A percentile compares a stretch with the other conserved stretches of the same genome.
Evolutionary conservation across 2,113 vertebrate genomes (phyloP).

Genomic region (Ovibos moschatus): DNA sequence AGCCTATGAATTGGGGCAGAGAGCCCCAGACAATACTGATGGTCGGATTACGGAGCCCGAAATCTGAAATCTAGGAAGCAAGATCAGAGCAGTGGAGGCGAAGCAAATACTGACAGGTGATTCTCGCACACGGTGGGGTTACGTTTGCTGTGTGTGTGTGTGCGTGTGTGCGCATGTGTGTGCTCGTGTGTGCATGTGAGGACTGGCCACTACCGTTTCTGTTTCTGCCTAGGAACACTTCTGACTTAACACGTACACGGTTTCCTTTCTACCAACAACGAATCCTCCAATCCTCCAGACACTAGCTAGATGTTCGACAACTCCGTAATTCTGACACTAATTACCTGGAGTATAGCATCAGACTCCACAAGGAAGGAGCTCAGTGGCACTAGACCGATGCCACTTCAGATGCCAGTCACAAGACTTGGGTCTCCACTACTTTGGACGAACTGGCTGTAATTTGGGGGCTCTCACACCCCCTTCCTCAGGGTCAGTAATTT

Average conservation of each 20-base stretch:
- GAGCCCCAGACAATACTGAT: neutral
- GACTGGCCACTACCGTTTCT: neutral
- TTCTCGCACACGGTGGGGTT: neutral
- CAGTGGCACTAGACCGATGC: neutral
- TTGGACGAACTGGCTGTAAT: neutral
- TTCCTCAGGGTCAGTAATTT: neutral
- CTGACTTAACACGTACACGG: neutral
- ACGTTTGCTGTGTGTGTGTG: neutral
- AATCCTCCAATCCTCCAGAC: neutral
- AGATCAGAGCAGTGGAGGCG: neutral
- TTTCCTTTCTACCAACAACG: neutral
- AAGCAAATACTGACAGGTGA: neutral
- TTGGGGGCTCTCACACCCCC: neutral
- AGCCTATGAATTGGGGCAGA: neutral
- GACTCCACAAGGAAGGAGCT: neutral
- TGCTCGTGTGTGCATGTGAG: fast-evolving
- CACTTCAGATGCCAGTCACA: neutral
- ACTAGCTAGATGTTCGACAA: neutral
- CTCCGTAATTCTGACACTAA: neutral
- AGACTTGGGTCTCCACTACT: neutral
- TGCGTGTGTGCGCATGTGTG: fast-evolving
- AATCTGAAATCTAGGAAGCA: neutral
- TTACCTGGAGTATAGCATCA: neutral
- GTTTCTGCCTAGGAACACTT: neutral
- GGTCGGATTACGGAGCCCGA: neutral